Base-by-base conservation (phyloP, 2,113 vertebrate genomes). In the Miniopterus natalensis region DNA sequence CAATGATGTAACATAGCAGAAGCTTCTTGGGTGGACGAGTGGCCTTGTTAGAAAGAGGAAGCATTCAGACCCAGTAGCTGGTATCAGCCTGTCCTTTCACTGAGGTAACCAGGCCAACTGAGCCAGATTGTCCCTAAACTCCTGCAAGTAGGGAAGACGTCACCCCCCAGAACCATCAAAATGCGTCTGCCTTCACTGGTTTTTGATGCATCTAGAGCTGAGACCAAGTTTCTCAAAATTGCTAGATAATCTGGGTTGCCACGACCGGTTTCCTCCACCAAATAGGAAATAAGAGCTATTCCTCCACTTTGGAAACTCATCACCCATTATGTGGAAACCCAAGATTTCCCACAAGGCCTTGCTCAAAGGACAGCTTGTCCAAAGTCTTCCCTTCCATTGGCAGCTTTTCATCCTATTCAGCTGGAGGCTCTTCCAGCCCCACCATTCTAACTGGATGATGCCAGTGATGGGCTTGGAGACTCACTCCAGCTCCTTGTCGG, bases 261-360 rank as follows among this genome's bases (percentile, higher is more conserved):
- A 57, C 71, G 55, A 92, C 8, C 61, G 75, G 31, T 66, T 53
- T 92, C 65, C 55, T 79, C 70, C n/a, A 80, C 45, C 70, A 83
- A 93, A 80, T 63, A 89, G 57, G 55, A 97, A 94, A 53, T 94
- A 73, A 80, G 13, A 92, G 9, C 25, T 57, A 65, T 84, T 90
- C 61, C 21, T 71, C 18, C 90, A 13, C 23, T 95, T 96, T 95
- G 49, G 42, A 92, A 94, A 92, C 20, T 90, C 23, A 53, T 42
- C 8, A 9, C 10, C 25, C 42, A 88, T 47, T 81, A 47, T 61
- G 31, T 78, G 42, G 77, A 88, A 84, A 94, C 40, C 31, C 47
- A 87, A 45, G 47, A 59, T 87, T 95, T 79, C 74, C 40, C 57
- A 65, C 12, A 83, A 53, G 49, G 29, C 55, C 40, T 88, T 91